phyloP scores from a whole-genome alignment of 2,888 invertebrate genomes.

The Ectemnius cavifrons region DNA sequence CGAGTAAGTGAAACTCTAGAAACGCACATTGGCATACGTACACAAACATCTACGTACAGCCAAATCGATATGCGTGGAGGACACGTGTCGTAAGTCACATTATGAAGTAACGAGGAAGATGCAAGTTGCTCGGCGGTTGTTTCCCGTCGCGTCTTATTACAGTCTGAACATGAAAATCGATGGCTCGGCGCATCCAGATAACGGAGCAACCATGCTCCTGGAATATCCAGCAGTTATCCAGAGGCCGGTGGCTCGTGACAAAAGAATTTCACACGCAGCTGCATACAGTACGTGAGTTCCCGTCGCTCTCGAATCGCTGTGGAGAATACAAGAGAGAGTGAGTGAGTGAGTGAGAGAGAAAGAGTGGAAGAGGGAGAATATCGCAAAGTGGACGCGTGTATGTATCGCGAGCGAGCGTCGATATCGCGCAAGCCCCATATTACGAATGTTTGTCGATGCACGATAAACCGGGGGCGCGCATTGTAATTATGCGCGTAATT shows the following conservation, averaged over 20 bases:
- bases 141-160: background rate
- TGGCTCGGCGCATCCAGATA: too few species aligned
- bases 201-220: too few species aligned
- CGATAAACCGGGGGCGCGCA: constrained; percentile 65
- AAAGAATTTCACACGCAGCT: constrained; percentile 37
- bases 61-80: constrained; percentile 44
- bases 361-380: background rate
- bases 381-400: background rate
- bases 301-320: too few species aligned
- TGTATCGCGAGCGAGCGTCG: background rate
- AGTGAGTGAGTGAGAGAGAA: background rate
- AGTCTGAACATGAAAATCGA: background rate
- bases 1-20: constrained; percentile 52
- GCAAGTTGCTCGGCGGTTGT: background rate
- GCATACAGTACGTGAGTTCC: background rate
- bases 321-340: too few species aligned
- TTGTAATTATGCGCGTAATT: constrained; percentile 72
- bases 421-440: constrained; percentile 60
- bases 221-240: background rate
- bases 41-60: constrained; percentile 34
- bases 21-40: constrained; percentile 39
- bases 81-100: constrained; percentile 28
- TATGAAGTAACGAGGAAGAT: constrained; percentile 37
- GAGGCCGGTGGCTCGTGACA: background rate
- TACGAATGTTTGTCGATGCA: constrained; percentile 69